Evolutionary conservation across 2,797 vertebrate species (phyloP).

Genomic region (Polyboroides typus): DNA sequence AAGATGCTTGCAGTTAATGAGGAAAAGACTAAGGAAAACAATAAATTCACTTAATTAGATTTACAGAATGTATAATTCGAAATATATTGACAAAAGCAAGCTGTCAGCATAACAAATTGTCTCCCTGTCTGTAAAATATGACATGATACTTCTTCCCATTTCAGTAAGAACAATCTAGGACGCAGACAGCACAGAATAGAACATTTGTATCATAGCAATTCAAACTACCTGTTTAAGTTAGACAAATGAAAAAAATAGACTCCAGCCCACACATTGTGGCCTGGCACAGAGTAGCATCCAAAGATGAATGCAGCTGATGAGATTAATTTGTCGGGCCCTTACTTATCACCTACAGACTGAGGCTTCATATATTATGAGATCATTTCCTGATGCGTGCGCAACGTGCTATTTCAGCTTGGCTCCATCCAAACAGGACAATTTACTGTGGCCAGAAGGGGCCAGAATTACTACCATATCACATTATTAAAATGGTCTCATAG

Average conservation of each 20-base stretch:
- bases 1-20: background rate
- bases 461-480: conserved; percentile 62
- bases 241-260: conserved; percentile 73
- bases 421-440: conserved; percentile 73
- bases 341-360: conserved; percentile 64
- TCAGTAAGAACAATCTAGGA: background rate
- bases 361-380: conserved; percentile 70
- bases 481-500: conserved; percentile 32
- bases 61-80: background rate
- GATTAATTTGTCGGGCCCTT: conserved; percentile 65
- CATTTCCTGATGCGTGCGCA: conserved; percentile 81
- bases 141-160: background rate
- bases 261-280: conserved; percentile 70
- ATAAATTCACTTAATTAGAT: background rate
- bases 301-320: conserved; percentile 61
- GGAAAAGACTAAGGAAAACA: background rate
- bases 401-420: conserved; percentile 78
- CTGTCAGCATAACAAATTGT: background rate
- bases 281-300: conserved; percentile 45
- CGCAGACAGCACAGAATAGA: conserved; percentile 64
- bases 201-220: conserved; percentile 60
- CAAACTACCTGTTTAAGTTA: conserved; percentile 70
- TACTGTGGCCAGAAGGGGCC: conserved; percentile 77
- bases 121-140: background rate
- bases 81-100: background rate